Conservation (phyloP, 2,888 invertebrate species). For the Merodon equestris region DNA sequence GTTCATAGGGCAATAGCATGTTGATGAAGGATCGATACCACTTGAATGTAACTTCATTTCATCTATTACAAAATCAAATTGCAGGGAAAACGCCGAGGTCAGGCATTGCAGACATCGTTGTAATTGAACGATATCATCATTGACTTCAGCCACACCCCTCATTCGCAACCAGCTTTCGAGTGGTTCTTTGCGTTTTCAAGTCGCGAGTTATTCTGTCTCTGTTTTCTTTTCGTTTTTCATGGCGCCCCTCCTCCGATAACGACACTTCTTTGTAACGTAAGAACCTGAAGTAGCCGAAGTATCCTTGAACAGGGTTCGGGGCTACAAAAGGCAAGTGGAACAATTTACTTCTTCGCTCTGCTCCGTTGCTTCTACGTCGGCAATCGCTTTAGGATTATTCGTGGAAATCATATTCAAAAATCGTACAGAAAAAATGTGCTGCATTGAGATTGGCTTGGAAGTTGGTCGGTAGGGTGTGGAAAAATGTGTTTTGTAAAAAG, state of each 20-base stretch:
- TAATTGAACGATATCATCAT: slow-evolving; percentile 38
- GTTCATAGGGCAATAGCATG: no score
- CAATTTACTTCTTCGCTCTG: slow-evolving; percentile 60
- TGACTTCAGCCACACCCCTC: slow-evolving; percentile 28
- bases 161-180: background rate
- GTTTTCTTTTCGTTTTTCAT: background rate
- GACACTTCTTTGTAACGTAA: slow-evolving; percentile 36
- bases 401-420: slow-evolving; percentile 17
- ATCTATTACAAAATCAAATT: no score
- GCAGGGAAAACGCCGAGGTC: background rate
- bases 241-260: slow-evolving; percentile 44
- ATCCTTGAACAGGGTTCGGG: slow-evolving; percentile 54
- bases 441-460: background rate
- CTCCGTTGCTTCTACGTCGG: slow-evolving; percentile 2
- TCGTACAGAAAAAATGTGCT: slow-evolving; percentile 53
- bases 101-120: slow-evolving; percentile 25
- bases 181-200: no score
- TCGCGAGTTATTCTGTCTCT: background rate
- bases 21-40: no score
- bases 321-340: slow-evolving; percentile 57
- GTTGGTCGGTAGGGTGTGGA: background rate
- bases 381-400: slow-evolving; percentile 19
- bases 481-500: background rate
- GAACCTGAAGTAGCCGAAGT: slow-evolving; percentile 56
- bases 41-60: no score